Percentiles rank a stretch among this genome's conserved stretches.
Evolutionary conservation across 2,113 vertebrate species (phyloP).

Genomic region (Orycteropus afer): DNA sequence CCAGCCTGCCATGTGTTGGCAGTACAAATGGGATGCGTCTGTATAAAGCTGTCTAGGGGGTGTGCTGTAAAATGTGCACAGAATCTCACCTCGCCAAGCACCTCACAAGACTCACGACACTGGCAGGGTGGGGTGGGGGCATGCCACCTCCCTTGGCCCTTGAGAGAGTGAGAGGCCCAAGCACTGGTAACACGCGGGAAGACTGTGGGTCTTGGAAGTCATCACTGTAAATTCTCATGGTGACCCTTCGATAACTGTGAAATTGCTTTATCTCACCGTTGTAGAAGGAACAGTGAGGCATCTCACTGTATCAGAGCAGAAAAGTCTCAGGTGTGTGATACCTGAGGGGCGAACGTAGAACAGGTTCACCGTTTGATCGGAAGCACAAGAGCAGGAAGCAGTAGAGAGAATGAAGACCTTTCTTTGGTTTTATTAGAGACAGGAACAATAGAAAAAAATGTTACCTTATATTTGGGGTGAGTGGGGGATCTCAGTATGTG

Average conservation of each 20-base stretch:
- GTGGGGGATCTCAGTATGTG: background rate
- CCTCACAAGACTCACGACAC: background rate
- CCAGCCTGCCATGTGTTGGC: background rate
- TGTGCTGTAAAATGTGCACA: background rate
- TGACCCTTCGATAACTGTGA: constrained; percentile 31
- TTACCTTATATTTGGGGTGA: background rate
- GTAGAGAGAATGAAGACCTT: background rate
- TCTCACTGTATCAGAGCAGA: background rate
- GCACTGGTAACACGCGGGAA: background rate
- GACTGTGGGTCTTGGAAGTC: background rate
- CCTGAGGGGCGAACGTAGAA: background rate
- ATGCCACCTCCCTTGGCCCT: background rate
- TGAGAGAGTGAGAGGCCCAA: background rate
- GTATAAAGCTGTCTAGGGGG: background rate
- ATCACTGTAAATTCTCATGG: constrained; percentile 34
- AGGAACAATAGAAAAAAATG: background rate
- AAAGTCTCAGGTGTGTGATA: constrained; percentile 33
- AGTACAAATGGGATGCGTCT: background rate
- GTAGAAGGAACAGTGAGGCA: background rate
- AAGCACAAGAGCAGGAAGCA: background rate
- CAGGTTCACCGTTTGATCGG: background rate
- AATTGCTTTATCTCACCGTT: constrained; percentile 2
- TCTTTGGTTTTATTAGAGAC: background rate
- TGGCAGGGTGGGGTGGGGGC: background rate
- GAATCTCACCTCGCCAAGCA: background rate